Evolutionary conservation across 1,140 invertebrate genomes (phyloP).

Genomic region (Drosophila baimaii): DNA sequence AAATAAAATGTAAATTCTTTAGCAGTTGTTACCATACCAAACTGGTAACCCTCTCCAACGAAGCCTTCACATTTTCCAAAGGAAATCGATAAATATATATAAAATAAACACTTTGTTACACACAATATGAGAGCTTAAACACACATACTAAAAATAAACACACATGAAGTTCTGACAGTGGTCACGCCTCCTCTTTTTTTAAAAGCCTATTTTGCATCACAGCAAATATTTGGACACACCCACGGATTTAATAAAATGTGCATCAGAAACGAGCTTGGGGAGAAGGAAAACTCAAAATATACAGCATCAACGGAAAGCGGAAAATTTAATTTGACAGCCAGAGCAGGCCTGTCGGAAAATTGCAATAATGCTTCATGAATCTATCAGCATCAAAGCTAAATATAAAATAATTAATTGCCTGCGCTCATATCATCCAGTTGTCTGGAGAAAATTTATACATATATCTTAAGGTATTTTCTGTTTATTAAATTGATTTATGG

Average conservation of each 20-base stretch:
- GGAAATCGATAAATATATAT: background rate
- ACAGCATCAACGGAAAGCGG: constrained; percentile 26
- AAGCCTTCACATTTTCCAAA: too few relatives aligned
- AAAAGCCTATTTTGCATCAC: constrained; percentile 25
- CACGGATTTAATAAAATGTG: constrained; percentile 53
- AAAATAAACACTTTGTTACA: constrained; percentile 17
- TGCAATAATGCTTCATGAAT: constrained; percentile 61
- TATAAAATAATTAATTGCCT: constrained; percentile 23
- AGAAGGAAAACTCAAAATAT: constrained; percentile 55
- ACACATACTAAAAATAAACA: constrained; percentile 20
- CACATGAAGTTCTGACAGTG: constrained; percentile 10
- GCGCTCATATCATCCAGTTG: background rate
- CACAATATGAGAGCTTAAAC: constrained; percentile 35
- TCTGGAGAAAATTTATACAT: background rate
- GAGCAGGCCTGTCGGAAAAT: constrained; percentile 42
- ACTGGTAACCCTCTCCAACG: too few relatives aligned
- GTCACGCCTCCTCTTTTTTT: constrained; percentile 23
- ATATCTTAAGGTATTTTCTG: too few relatives aligned
- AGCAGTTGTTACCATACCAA: too few relatives aligned
- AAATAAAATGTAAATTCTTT: too few relatives aligned
- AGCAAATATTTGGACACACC: constrained; percentile 70
- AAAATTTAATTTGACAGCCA: constrained; percentile 62
- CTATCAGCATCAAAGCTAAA: constrained; percentile 60
- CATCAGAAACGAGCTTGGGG: constrained; percentile 62
- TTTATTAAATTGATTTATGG: background rate